Evolutionary conservation across 2,797 vertebrate genomes (phyloP).

Genomic region (Rhincodon typus): DNA sequence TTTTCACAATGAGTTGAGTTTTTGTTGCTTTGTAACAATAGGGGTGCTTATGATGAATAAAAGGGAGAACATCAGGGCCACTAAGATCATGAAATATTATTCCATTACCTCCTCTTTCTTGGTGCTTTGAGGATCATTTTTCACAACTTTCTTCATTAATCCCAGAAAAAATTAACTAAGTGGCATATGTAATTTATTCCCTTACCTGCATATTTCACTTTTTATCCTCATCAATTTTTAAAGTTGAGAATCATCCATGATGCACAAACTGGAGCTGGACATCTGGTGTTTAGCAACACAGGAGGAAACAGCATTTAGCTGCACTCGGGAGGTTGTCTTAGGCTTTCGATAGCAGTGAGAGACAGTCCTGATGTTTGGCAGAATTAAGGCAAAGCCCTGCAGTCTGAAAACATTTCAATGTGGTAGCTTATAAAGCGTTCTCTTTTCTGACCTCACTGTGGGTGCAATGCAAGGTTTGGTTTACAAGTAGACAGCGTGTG

Average conservation of each 20-base stretch:
- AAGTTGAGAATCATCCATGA: neutral
- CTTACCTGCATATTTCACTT: neutral
- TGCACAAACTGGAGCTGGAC: neutral
- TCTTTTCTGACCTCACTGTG: neutral
- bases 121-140: neutral
- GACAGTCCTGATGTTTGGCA: neutral
- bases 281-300: neutral
- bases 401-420: neutral
- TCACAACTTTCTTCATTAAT: neutral
- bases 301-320: neutral
- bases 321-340: no score
- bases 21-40: neutral
- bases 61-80: neutral
- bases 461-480: neutral
- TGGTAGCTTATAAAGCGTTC: neutral
- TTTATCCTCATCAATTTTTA: neutral
- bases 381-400: neutral
- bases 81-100: neutral
- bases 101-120: neutral
- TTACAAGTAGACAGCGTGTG: neutral
- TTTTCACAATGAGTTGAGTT: neutral
- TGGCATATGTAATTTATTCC: neutral
- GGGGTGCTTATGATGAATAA: neutral
- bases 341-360: neutral
- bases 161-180: neutral